These are phyloP conservation scores for Pelusios castaneus DNA, from an alignment of 2,113 vertebrate species.

Conservation along the genomic window DNA sequence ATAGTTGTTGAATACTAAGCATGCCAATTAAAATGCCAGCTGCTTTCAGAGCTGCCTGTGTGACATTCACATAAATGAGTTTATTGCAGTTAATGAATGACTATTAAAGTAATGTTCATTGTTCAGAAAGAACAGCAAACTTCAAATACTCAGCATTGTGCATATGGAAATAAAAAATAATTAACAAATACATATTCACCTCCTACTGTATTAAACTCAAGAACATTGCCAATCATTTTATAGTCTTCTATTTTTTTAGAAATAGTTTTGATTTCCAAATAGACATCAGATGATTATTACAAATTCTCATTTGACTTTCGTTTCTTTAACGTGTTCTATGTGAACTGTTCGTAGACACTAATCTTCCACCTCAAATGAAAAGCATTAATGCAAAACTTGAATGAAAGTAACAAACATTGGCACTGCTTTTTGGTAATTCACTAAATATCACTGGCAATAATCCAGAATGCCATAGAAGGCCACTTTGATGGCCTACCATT, in stretches of 20 bases:
- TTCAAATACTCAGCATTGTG: background rate
- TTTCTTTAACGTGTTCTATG: background rate
- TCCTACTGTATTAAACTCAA: background rate
- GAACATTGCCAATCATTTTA: background rate
- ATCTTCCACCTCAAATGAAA: background rate
- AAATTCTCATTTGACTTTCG: background rate
- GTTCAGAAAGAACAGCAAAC: background rate
- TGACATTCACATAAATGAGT: background rate
- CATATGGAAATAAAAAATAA: constrained; percentile 1
- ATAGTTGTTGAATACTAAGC: background rate
- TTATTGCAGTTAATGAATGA: constrained; percentile 53
- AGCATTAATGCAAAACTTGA: background rate
- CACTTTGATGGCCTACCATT: background rate
- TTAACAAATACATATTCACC: background rate
- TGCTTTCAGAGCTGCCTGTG: constrained; percentile 18
- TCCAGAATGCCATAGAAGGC: background rate
- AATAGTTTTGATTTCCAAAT: background rate
- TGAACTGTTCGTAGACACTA: background rate
- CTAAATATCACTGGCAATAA: background rate
- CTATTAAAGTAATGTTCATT: constrained; percentile 18
- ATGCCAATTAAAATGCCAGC: background rate
- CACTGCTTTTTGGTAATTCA: background rate
- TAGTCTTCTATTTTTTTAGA: background rate
- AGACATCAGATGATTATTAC: background rate
- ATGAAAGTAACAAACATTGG: background rate